Percentiles rank a stretch among this genome's conserved stretches.
These are phyloP conservation scores for Galeopsomyia nigrocyanea DNA, from an alignment of 2,888 invertebrate species.

Conservation along the genomic window DNA sequence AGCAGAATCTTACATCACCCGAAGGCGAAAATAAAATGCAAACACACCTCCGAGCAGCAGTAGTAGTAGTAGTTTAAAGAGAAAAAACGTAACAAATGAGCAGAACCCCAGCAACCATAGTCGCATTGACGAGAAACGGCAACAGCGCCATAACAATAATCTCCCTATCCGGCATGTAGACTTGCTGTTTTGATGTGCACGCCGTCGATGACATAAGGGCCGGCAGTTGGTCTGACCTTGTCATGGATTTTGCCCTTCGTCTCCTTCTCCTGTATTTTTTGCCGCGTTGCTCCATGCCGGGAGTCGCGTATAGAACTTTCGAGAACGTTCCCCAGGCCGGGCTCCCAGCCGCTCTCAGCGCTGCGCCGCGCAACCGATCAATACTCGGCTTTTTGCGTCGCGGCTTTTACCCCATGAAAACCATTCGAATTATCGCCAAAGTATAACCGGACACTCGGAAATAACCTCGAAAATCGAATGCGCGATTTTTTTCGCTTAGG, in stretches of 20 bases:
- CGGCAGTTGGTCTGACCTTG: slow-evolving; percentile 30
- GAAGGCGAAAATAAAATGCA: too few relatives aligned
- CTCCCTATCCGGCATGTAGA: background rate
- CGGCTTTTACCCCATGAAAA: slow-evolving; percentile 11
- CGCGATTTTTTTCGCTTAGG: background rate
- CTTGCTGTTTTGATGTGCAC: slow-evolving; percentile 1
- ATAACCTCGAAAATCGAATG: background rate
- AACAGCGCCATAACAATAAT: too few relatives aligned
- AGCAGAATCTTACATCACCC: too few relatives aligned
- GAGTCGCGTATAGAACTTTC: slow-evolving; percentile 58
- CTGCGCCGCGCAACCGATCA: slow-evolving; percentile 56
- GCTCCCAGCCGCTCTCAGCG: background rate
- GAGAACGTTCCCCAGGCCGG: slow-evolving; percentile 58
- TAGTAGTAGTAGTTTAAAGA: background rate
- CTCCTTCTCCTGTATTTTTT: background rate
- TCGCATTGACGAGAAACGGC: too few relatives aligned
- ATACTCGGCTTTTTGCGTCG: slow-evolving; percentile 53
- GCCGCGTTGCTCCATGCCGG: background rate
- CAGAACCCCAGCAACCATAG: background rate
- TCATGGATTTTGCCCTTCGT: slow-evolving; percentile 11
- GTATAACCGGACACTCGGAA: too few relatives aligned
- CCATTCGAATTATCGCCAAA: too few relatives aligned
- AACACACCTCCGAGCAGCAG: background rate
- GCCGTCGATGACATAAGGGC: slow-evolving; percentile 1
- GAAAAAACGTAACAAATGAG: background rate